These are phyloP conservation scores for Darevskia nairensis DNA, from an alignment of 2,797 vertebrate species.

Conservation along the genomic window DNA sequence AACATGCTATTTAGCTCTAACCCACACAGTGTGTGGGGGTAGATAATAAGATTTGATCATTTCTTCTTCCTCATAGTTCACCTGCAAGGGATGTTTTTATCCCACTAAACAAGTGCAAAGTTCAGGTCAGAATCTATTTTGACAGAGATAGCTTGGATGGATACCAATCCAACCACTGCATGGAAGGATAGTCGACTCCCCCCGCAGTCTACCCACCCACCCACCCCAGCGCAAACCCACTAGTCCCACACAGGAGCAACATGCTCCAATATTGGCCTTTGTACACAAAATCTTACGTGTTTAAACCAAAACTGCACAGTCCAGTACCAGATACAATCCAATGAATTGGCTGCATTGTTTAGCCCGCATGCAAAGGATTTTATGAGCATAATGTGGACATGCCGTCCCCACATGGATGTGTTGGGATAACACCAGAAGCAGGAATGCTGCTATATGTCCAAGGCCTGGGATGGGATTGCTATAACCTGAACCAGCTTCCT, in stretches of 20 bases:
- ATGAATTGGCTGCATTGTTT: background rate
- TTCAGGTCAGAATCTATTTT: background rate
- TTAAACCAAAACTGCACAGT: background rate
- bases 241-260: no score
- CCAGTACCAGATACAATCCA: no score
- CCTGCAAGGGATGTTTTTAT: background rate
- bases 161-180: background rate
- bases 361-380: background rate
- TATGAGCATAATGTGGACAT: background rate
- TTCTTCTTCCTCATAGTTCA: background rate
- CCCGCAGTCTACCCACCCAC: background rate
- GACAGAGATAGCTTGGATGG: background rate
- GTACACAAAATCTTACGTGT: background rate
- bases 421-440: background rate
- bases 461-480: background rate
- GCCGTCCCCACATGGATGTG: background rate
- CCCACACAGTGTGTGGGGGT: background rate
- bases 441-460: background rate
- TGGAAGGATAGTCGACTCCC: background rate
- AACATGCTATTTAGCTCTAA: slow-evolving; percentile 5
- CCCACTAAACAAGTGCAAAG: background rate
- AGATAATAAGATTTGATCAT: slow-evolving; percentile 1
- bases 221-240: no score
- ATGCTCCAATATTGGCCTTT: background rate
- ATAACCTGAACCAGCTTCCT: background rate